Evolutionary conservation across 1,140 invertebrate species (phyloP).

Genomic region (Sitobion miscanthi): DNA sequence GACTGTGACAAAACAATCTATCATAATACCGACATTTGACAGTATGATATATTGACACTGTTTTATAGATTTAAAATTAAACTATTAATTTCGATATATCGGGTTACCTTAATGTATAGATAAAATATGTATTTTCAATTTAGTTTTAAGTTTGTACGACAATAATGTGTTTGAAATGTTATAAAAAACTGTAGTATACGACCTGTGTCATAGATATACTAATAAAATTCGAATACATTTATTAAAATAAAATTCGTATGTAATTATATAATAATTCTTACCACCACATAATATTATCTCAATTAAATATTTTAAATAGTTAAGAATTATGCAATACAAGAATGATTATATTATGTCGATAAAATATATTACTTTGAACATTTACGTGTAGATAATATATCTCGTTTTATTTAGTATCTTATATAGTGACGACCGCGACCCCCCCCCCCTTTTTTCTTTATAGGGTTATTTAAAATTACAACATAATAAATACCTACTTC

Average conservation of each 20-base stretch:
- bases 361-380: background rate
- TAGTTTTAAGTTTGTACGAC: background rate
- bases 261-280: background rate
- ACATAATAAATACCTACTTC: too few species aligned
- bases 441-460: too few species aligned
- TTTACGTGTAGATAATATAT: too few species aligned
- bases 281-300: background rate
- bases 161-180: background rate
- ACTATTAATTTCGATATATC: background rate
- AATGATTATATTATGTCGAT: background rate
- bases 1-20: background rate
- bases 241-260: background rate
- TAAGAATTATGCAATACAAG: background rate
- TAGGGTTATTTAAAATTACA: too few species aligned
- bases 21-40: background rate
- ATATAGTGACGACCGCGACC: background rate
- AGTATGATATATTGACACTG: background rate
- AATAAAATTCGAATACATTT: background rate
- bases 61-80: background rate
- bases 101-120: background rate
- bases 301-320: background rate
- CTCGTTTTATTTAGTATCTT: background rate
- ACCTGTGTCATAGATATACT: background rate
- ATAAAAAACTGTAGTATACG: background rate
- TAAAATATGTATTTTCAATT: background rate